Percentiles rank a stretch among this genome's conserved stretches.
Conservation (phyloP, 2,113 vertebrate genomes). For the Felis chaus region DNA sequence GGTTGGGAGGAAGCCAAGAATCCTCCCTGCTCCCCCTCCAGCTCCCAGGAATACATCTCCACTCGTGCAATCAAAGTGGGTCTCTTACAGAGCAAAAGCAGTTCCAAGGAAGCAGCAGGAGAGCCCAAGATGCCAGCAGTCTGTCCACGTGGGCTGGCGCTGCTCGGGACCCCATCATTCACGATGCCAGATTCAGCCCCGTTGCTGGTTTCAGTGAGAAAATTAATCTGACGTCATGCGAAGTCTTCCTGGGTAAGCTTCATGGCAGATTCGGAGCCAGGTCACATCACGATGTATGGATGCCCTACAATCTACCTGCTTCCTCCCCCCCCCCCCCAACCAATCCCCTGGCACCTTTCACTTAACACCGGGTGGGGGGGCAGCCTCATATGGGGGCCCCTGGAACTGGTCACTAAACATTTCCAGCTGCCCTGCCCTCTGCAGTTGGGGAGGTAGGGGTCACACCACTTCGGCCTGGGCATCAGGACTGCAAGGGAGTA, state of each 20-base stretch:
- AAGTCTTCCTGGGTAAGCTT: neutral
- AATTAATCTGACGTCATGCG: neutral
- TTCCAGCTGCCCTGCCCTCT: neutral
- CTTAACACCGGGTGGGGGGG: fast-evolving
- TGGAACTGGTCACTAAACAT: neutral
- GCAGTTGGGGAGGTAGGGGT: fast-evolving
- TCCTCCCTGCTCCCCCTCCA: no score
- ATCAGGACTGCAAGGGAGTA: neutral
- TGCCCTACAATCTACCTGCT: no score
- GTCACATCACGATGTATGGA: neutral
- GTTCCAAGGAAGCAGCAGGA: neutral
- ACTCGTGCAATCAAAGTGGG: neutral
- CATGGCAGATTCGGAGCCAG: no score
- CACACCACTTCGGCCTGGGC: no score
- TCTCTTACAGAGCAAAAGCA: neutral
- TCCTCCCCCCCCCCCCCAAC: no score
- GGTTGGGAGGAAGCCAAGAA: neutral
- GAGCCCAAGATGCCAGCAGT: no score
- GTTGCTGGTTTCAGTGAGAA: neutral
- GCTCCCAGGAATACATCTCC: neutral
- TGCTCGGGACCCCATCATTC: no score
- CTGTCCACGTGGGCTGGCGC: neutral
- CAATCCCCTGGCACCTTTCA: fast-evolving
- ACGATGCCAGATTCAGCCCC: neutral
- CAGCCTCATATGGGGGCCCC: fast-evolving